These are phyloP conservation scores for Hydra vulgaris DNA, from an alignment of 30 jellyfish, hydroid and myxozoan species.

Conservation along the genomic window DNA sequence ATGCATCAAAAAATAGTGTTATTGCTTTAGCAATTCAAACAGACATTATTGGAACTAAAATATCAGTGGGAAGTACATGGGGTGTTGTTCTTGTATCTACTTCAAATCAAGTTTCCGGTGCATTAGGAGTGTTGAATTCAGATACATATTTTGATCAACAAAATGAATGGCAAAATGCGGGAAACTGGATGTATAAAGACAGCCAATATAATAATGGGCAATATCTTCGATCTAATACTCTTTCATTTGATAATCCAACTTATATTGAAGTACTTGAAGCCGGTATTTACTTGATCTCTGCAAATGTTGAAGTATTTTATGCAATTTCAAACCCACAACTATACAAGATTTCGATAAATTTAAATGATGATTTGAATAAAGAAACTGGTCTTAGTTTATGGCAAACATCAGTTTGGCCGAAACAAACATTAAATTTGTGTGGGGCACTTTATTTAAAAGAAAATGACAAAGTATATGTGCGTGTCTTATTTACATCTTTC, in stretches of 20 bases:
- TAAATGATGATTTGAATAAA: constrained; percentile 12
- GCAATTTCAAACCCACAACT: not conserved
- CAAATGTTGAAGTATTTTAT: constrained; percentile 38
- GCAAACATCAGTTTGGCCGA: constrained; percentile 20
- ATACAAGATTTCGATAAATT: constrained; percentile 1
- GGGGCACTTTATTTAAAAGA: constrained; percentile 49
- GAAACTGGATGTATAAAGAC: constrained; percentile 10
- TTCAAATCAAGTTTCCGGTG: constrained; percentile 8
- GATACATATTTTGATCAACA: not conserved
- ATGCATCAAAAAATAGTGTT: constrained; percentile 32
- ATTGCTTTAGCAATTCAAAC: constrained; percentile 18
- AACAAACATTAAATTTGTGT: constrained; percentile 51
- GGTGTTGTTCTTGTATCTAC: constrained; percentile 51
- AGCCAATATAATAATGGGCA: not conserved
- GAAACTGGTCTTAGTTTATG: constrained; percentile 53
- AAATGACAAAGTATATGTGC: constrained; percentile 40
- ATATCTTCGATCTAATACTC: not conserved
- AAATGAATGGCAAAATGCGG: constrained; percentile 21
- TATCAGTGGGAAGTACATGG: constrained; percentile 63
- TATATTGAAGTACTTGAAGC: constrained; percentile 13
- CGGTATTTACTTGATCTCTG: constrained; percentile 70
- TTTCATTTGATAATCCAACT: constrained; percentile 4
- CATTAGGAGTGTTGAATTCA: constrained; percentile 12
- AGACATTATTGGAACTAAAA: constrained; percentile 3
- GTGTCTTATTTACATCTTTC: constrained; percentile 32